phyloP scores from a whole-genome alignment of 2,797 vertebrate species.

The Acrossocheilus wenchowensis region DNA sequence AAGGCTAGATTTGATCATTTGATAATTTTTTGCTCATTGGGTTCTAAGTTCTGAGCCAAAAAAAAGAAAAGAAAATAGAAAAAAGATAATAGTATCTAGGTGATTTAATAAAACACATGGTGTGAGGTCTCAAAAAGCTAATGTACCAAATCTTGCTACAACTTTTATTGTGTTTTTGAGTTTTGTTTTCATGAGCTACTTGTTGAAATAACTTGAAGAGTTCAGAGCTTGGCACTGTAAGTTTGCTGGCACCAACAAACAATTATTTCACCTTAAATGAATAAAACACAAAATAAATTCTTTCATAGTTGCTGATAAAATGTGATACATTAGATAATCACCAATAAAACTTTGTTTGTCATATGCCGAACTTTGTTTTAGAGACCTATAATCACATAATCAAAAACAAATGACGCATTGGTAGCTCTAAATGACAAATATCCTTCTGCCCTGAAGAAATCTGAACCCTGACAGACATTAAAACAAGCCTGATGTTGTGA shows the following conservation, averaged over 20 bases:
- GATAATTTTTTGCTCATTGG: neutral
- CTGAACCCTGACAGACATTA: neutral
- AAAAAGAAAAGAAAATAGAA: neutral
- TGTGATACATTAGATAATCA: constrained; percentile 29
- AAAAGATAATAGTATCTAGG: too few species aligned
- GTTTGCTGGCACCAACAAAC: constrained; percentile 11
- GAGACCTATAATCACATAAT: constrained; percentile 4
- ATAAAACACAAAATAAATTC: neutral
- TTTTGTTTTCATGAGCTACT: neutral
- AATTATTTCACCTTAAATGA: constrained; percentile 8
- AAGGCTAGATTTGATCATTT: neutral
- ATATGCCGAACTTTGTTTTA: neutral
- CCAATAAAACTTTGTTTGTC: constrained; percentile 28
- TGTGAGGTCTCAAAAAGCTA: constrained; percentile 6
- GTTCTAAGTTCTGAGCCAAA: neutral
- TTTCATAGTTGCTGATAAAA: constrained; percentile 15
- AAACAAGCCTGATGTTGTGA: neutral
- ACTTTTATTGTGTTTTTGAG: neutral
- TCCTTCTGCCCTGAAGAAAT: neutral
- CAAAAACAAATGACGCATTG: constrained; percentile 5
- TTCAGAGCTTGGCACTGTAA: neutral
- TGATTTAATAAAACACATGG: neutral
- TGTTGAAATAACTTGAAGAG: neutral
- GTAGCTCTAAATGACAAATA: neutral
- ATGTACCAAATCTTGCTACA: neutral